phyloP scores from a whole-genome alignment of 2,888 invertebrate genomes.

The Chloroclystis v-ata region DNA sequence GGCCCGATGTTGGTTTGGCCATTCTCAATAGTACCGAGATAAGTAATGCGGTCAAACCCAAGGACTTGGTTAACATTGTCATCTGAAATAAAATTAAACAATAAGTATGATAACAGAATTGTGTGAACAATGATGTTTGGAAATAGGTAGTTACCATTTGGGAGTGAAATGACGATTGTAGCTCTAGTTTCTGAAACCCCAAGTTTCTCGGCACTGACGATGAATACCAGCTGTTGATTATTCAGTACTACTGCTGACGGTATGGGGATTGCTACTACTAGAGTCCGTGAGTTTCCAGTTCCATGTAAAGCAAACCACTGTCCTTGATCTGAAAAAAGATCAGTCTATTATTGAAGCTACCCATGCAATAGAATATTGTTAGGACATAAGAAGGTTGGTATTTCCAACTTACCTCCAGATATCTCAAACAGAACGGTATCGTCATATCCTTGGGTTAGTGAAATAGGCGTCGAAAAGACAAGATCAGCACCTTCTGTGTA shows the following conservation, averaged over 20 bases:
- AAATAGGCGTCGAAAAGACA: conserved; percentile 23
- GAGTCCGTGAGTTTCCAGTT: conserved; percentile 22
- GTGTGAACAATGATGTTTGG: background rate
- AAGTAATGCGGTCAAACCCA: conserved; percentile 32
- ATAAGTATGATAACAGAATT: background rate
- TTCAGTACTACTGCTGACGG: conserved; percentile 33
- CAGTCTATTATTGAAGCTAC: background rate
- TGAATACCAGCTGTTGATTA: conserved; percentile 34
- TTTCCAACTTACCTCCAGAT: conserved; percentile 33
- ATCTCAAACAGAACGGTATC: conserved; percentile 31
- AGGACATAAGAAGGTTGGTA: too few relatives aligned
- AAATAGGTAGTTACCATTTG: conserved; percentile 18
- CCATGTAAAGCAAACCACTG: conserved; percentile 22
- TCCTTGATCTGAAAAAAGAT: conserved; percentile 13
- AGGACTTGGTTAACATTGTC: conserved; percentile 21
- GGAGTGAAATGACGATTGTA: conserved; percentile 30
- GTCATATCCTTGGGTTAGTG: conserved; percentile 30
- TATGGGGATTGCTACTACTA: conserved; percentile 26
- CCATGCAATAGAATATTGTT: too few relatives aligned
- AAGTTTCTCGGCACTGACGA: conserved; percentile 29
- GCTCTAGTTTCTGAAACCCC: conserved; percentile 28
- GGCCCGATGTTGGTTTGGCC: conserved; percentile 23
- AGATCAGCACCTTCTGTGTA: conserved; percentile 26
- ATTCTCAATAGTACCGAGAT: conserved; percentile 32
- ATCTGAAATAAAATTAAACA: conserved; percentile 23